These are phyloP conservation scores for Cyanoramphus novaezelandiae DNA, from an alignment of 2,113 vertebrate genomes.

Conservation along the genomic window DNA sequence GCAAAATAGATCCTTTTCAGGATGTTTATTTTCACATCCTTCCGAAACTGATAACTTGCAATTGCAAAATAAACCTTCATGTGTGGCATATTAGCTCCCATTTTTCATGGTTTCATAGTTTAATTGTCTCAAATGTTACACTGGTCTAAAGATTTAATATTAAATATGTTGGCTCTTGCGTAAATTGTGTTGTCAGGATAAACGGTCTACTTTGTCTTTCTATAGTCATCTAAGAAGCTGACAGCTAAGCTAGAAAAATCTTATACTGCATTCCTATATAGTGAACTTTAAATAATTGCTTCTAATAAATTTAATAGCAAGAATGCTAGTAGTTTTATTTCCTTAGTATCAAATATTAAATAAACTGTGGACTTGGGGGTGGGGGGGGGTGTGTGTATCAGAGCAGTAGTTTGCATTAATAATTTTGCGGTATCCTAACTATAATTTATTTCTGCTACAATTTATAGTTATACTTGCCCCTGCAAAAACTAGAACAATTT, in stretches of 20 bases:
- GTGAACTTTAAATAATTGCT: conserved; percentile 29
- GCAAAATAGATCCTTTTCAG: conserved; percentile 68
- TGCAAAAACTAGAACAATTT: not conserved
- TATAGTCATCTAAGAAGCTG: conserved; percentile 1
- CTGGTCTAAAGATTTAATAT: conserved; percentile 56
- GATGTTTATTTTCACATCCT: conserved; percentile 74
- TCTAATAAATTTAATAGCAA: conserved; percentile 10
- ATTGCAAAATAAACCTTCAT: conserved; percentile 60
- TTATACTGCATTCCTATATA: not conserved
- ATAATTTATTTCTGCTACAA: not conserved
- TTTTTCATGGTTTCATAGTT: conserved; percentile 62
- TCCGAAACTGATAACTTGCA: conserved; percentile 53
- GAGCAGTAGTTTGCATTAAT: not conserved
- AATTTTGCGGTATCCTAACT: not conserved
- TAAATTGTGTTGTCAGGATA: conserved; percentile 58
- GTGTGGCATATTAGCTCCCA: conserved; percentile 37
- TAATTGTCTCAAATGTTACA: conserved; percentile 51
- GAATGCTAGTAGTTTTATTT: not conserved
- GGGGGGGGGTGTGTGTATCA: not conserved
- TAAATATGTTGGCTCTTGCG: conserved; percentile 31
- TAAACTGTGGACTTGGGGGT: not conserved
- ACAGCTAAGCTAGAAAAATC: conserved; percentile 28
- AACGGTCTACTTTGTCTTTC: conserved; percentile 22
- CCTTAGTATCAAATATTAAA: not conserved
- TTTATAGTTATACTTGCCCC: not conserved